Evolutionary conservation across 2,888 invertebrate genomes (phyloP).

Genomic region (Blastobasis lacticolella): DNA sequence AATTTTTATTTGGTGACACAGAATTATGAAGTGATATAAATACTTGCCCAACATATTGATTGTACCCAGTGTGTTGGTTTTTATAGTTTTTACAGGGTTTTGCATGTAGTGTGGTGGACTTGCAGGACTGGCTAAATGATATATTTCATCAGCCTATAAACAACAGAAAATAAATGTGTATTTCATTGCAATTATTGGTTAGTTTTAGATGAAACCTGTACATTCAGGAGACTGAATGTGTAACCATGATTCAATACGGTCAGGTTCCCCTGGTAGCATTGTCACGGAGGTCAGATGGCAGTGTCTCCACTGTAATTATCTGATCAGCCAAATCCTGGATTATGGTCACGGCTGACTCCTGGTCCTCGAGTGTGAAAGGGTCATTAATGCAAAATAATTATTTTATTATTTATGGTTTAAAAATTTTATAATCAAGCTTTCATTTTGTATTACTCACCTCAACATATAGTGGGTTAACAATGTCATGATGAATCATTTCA

Average conservation of each 20-base stretch:
- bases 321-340: no score
- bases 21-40: not conserved
- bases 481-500: slow-evolving; percentile 98
- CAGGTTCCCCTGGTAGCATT: no score
- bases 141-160: slow-evolving; percentile 91
- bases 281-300: no score
- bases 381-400: no score
- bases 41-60: slow-evolving; percentile 89
- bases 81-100: slow-evolving; percentile 99
- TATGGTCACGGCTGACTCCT: no score
- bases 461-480: slow-evolving; percentile 96
- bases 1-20: no score
- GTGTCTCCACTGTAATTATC: no score
- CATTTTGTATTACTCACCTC: slow-evolving; percentile 70
- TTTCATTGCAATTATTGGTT: not conserved
- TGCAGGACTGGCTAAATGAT: slow-evolving; percentile 98
- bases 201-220: not conserved
- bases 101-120: slow-evolving; percentile 99
- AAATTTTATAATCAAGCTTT: no score
- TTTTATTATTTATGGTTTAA: no score
- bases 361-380: no score
- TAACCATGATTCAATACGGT: no score
- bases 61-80: slow-evolving; percentile 97
- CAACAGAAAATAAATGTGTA: slow-evolving; percentile 1
- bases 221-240: no score